phyloP scores from a whole-genome alignment of 2,797 vertebrate genomes.

The Coregonus suidteri region DNA sequence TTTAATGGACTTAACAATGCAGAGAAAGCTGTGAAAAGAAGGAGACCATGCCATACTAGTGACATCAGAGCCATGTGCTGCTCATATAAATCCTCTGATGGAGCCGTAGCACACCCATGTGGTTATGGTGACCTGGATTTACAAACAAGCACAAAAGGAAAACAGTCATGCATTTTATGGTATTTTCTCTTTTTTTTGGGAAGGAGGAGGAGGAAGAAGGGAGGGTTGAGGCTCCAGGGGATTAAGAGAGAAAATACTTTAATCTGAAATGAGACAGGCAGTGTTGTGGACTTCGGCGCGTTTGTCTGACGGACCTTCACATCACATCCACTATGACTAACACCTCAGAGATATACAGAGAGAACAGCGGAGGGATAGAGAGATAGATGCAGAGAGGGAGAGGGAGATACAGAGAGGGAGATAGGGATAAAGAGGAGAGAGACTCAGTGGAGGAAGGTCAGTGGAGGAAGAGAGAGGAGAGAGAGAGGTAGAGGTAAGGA shows the following conservation, averaged over 20 bases:
- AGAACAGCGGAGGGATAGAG: too few species aligned
- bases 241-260: neutral
- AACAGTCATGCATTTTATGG: neutral
- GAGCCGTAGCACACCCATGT: neutral
- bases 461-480: too few species aligned
- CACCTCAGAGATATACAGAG: too few species aligned
- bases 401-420: neutral
- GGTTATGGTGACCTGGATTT: neutral
- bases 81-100: neutral
- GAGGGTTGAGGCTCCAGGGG: neutral
- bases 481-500: constrained; percentile 1
- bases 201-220: too few species aligned
- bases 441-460: neutral
- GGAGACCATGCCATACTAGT: neutral
- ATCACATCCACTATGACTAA: too few species aligned
- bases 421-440: neutral
- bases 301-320: too few species aligned
- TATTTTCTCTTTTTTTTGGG: neutral
- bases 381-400: too few species aligned
- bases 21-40: neutral
- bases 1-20: neutral
- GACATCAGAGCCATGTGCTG: neutral
- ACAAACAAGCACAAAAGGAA: neutral
- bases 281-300: neutral
- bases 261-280: neutral